A percentile compares a stretch with the other conserved stretches of the same genome.
Evolutionary conservation across 2,888 invertebrate genomes (phyloP).

Genomic region (Eilema sororculum): DNA sequence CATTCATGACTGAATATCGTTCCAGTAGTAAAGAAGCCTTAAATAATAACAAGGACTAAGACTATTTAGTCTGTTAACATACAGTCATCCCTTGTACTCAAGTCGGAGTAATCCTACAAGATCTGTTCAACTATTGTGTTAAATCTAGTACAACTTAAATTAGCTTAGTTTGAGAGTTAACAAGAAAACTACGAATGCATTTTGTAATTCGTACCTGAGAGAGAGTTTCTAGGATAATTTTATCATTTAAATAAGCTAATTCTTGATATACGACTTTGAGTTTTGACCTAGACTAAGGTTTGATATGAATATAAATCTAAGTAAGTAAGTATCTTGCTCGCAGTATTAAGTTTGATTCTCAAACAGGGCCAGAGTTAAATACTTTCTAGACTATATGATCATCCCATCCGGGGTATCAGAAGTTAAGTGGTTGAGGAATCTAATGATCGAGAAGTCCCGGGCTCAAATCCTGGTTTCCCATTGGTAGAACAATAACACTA

Average conservation of each 20-base stretch:
- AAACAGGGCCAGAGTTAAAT: too few species aligned
- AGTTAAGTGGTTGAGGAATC: too few species aligned
- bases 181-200: conserved; percentile 36
- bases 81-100: conserved; percentile 8
- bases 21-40: background rate
- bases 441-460: too few species aligned
- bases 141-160: conserved; percentile 39
- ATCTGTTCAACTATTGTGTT: conserved; percentile 28
- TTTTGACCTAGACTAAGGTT: background rate
- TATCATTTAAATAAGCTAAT: background rate
- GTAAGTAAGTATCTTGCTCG: too few species aligned
- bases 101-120: conserved; percentile 10
- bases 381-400: too few species aligned
- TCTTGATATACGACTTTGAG: background rate
- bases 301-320: too few species aligned
- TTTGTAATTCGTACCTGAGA: background rate
- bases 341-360: too few species aligned
- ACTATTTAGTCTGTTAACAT: conserved; percentile 16
- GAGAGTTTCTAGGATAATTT: background rate
- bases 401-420: too few species aligned
- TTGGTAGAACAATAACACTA: too few species aligned
- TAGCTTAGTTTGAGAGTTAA: conserved; percentile 40
- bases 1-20: too few species aligned
- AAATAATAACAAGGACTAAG: background rate
- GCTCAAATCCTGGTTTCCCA: too few species aligned